phyloP scores from a whole-genome alignment of 2,113 vertebrate species.

The Porphyrio hochstetteri region DNA sequence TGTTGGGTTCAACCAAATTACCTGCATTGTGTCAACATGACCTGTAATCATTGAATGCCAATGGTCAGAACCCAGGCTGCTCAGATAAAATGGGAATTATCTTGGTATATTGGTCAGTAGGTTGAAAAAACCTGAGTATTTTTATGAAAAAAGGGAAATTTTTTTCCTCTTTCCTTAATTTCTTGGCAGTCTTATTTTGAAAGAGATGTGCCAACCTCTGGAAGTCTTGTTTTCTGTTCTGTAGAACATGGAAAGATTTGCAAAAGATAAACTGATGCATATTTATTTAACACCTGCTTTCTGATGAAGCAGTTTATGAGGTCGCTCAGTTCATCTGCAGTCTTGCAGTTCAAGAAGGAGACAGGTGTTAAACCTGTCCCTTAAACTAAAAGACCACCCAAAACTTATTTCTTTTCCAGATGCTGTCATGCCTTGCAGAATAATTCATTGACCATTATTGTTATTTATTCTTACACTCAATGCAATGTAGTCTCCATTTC shows the following conservation, averaged over 20 bases:
- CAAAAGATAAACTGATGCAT: neutral
- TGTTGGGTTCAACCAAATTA: neutral
- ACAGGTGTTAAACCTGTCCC: neutral
- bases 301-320: neutral
- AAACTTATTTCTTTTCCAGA: neutral
- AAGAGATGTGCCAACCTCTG: neutral
- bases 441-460: neutral
- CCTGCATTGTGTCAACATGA: neutral
- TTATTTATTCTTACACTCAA: neutral
- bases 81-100: neutral
- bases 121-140: neutral
- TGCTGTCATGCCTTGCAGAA: neutral
- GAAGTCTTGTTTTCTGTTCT: neutral
- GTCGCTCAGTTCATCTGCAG: neutral
- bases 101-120: neutral
- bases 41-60: neutral
- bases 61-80: neutral
- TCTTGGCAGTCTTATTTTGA: neutral
- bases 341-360: neutral
- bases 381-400: neutral
- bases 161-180: neutral
- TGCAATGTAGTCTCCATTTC: neutral
- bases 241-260: neutral
- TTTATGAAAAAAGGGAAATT: neutral
- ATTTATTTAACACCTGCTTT: neutral